phyloP scores from a whole-genome alignment of 2,113 vertebrate species.

The Regulus satrapa region DNA sequence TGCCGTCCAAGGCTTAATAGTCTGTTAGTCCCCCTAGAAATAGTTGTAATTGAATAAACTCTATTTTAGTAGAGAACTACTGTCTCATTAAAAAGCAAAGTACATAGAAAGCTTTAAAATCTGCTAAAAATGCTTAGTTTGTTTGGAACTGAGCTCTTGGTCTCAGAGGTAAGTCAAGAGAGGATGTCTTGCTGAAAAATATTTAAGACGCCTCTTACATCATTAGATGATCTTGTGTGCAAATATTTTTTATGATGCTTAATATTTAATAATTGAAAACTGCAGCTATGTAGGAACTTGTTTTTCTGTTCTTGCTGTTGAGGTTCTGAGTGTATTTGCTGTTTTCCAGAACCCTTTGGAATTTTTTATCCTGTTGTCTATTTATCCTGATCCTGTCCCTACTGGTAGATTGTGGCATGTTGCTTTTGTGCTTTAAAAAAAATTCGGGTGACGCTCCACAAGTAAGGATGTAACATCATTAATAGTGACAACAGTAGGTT shows the following conservation, averaged over 20 bases:
- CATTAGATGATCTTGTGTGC: neutral
- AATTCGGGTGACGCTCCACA: neutral
- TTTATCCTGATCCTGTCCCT: neutral
- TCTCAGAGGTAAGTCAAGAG: neutral
- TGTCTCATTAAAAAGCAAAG: neutral
- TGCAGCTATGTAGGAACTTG: neutral
- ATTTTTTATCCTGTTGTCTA: neutral
- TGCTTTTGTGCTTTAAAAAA: neutral
- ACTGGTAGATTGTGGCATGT: neutral
- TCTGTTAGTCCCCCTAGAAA: neutral
- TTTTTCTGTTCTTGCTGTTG: neutral
- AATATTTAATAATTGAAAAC: neutral
- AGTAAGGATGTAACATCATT: neutral
- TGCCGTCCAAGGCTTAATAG: neutral
- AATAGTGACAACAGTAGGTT: neutral
- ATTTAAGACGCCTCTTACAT: neutral
- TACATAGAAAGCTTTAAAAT: neutral
- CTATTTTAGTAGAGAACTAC: neutral
- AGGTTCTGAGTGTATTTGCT: neutral
- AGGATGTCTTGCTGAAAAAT: neutral
- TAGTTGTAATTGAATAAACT: neutral
- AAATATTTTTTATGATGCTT: neutral
- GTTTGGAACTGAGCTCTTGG: neutral
- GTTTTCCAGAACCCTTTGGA: neutral
- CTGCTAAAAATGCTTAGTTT: neutral